Conservation (phyloP, 2,888 invertebrate genomes). For the Hemistola chrysoprasaria region DNA sequence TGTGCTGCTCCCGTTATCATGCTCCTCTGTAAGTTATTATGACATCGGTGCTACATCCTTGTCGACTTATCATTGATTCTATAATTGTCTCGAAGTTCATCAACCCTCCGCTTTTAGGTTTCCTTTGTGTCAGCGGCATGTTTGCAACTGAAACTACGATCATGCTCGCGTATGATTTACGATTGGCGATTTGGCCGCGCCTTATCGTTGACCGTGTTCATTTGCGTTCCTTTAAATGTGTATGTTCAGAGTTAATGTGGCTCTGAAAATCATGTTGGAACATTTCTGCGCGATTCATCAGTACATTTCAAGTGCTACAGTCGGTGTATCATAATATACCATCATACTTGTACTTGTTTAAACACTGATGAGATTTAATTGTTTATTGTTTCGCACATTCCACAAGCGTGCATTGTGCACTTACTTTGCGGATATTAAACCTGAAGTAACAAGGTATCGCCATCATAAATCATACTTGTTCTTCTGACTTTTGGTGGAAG, state of each 20-base stretch:
- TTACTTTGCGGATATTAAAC: slow-evolving; percentile 44
- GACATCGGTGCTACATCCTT: slow-evolving; percentile 10
- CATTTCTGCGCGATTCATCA: slow-evolving; percentile 36
- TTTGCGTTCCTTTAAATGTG: slow-evolving; percentile 44
- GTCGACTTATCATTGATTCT: slow-evolving; percentile 19
- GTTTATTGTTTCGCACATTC: slow-evolving; percentile 55
- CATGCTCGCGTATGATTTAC: slow-evolving; percentile 45
- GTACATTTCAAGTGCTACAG: slow-evolving; percentile 48
- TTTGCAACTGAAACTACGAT: slow-evolving; percentile 40
- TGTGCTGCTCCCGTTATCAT: slow-evolving; percentile 25
- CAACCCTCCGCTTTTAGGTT: slow-evolving; percentile 37
- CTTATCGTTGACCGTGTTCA: slow-evolving; percentile 52
- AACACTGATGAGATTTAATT: slow-evolving; percentile 53
- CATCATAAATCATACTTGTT: slow-evolving; percentile 24
- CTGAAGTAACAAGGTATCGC: slow-evolving; percentile 28
- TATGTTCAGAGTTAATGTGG: slow-evolving; percentile 27
- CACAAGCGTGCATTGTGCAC: slow-evolving; percentile 38
- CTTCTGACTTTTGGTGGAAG: slow-evolving; percentile 30
- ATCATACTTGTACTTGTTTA: slow-evolving; percentile 25
- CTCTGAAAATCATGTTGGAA: slow-evolving; percentile 29
- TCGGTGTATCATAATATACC: slow-evolving; percentile 34
- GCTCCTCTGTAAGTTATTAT: slow-evolving; percentile 12
- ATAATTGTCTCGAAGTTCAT: slow-evolving; percentile 34
- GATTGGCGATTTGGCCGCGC: slow-evolving; percentile 47
- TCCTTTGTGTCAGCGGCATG: slow-evolving; percentile 36